Evolutionary conservation across 2,797 vertebrate genomes (phyloP).

Genomic region (Myripristis jacobus): DNA sequence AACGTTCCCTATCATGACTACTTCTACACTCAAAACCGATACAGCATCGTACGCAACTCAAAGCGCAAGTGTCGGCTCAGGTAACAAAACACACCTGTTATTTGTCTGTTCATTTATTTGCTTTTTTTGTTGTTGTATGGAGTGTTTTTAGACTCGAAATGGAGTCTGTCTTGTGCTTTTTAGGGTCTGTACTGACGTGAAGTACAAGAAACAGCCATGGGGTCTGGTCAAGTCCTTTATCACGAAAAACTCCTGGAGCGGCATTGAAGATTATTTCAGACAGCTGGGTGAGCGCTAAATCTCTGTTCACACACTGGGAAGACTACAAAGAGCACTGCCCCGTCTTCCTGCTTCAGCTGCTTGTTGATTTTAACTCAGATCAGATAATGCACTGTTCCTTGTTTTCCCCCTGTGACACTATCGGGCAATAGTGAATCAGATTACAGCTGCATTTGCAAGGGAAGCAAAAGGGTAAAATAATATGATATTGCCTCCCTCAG

Average conservation of each 20-base stretch:
- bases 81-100: slow-evolving; percentile 72
- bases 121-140: not conserved
- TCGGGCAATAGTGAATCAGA: slow-evolving; percentile 14
- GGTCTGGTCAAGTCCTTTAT: slow-evolving; percentile 94
- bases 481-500: not conserved
- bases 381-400: slow-evolving; percentile 21
- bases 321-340: not conserved
- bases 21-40: slow-evolving; percentile 94
- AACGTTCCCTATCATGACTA: slow-evolving; percentile 98
- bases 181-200: slow-evolving; percentile 93
- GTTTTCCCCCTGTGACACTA: slow-evolving; percentile 11
- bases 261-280: slow-evolving; percentile 92
- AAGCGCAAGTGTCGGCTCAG: slow-evolving; percentile 92
- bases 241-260: slow-evolving; percentile 95
- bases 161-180: not conserved
- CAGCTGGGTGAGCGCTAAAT: slow-evolving; percentile 83
- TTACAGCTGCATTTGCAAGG: slow-evolving; percentile 36
- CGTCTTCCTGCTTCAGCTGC: slow-evolving; percentile 8
- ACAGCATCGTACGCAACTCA: slow-evolving; percentile 88
- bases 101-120: not conserved
- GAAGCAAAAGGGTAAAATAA: not conserved
- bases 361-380: slow-evolving; percentile 47
- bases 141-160: not conserved
- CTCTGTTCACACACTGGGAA: not conserved
- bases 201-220: slow-evolving; percentile 97